A percentile compares a stretch with the other conserved stretches of the same genome.
Conservation (phyloP, 2,113 vertebrate species). For the Hippocampus comes region DNA sequence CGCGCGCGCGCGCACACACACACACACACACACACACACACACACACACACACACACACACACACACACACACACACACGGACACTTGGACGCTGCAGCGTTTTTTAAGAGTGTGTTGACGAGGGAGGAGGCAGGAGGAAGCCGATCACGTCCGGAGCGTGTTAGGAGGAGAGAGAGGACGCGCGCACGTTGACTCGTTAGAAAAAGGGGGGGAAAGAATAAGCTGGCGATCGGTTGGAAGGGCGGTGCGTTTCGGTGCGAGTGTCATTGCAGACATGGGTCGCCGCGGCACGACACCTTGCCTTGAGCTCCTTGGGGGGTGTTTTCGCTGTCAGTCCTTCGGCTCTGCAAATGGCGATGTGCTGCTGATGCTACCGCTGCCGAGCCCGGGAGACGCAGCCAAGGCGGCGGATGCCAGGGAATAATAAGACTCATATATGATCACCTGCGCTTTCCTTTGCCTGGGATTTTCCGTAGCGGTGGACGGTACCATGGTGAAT, state of each 20-base stretch:
- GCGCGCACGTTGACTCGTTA: not conserved
- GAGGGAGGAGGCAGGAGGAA: conserved; percentile 59
- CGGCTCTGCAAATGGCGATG: conserved; percentile 77
- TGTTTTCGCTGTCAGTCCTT: conserved; percentile 73
- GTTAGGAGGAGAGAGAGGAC: conserved; percentile 34
- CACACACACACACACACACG: conserved; percentile 23
- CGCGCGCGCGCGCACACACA: conserved; percentile 46
- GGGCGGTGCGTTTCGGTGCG: conserved; percentile 65
- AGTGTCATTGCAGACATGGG: conserved; percentile 72
- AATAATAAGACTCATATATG: conserved; percentile 76
- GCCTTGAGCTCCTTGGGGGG: conserved; percentile 66
- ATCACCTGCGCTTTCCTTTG: conserved; percentile 89
- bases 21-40: conserved; percentile 51
- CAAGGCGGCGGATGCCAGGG: conserved; percentile 81
- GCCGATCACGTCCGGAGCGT: conserved; percentile 65
- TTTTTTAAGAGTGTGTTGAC: conserved; percentile 61
- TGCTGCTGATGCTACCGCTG: conserved; percentile 61
- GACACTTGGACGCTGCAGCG: conserved; percentile 74
- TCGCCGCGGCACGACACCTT: conserved; percentile 62
- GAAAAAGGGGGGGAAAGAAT: not conserved
- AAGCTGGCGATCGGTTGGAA: conserved; percentile 45
- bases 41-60: conserved; percentile 52
- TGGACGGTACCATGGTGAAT: conserved; percentile 91
- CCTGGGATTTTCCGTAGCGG: conserved; percentile 83
- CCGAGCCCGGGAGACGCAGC: conserved; percentile 78